Evolutionary conservation across 53 echinoderm and acorn worm genomes (phyloP), one percentile per base, ranked within the genome.

Genomic region (Crossaster papposus): DNA sequence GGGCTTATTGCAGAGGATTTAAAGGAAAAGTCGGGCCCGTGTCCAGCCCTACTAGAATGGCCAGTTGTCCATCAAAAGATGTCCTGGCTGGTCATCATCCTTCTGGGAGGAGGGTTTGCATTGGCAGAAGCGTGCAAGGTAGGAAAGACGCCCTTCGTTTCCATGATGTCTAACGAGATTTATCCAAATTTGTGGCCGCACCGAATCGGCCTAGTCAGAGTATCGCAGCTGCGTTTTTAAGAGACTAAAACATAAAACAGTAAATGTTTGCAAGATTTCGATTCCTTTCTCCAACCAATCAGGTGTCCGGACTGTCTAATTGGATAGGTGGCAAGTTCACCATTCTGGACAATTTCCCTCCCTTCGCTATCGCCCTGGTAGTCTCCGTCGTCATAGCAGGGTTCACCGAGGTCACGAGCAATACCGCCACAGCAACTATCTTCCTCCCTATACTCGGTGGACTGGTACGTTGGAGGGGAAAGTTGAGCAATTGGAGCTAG

Each of bases 71-170:
- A 95, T 31, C 34, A 86, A 72, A 99, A 99, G 79, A 95, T 98
- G 98, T 90, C 96, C 0, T 98, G 98, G 98, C 92, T 89, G 17
- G 98, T 98, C 14, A 32, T 91, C 5, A 44, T 91, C 26, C 79
- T 99, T 10, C 93, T 99, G 1, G 99, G 99, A 6, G 99, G 96
- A n/a, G 99, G 96, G 13, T 91, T 96, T 36, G 96, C 99, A 11
- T 65, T 99, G 78, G 96, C 99, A 4, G 96, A 96, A 65, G 99
- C 89, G 13, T 96, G 96, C 75, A 96, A 99, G 95, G 99, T 99
- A 88, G 44, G 44, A n/a, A n/a, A n/a, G n/a, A n/a, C n/a, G n/a
- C n/a, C n/a, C n/a, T n/a, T n/a, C n/a, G n/a, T n/a, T n/a, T n/a
- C n/a, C n/a, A n/a, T n/a, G n/a, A n/a, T n/a, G n/a, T n/a, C n/a